Base-by-base conservation (phyloP, 2,888 invertebrate genomes). In the Eubasilissa splendida region DNA sequence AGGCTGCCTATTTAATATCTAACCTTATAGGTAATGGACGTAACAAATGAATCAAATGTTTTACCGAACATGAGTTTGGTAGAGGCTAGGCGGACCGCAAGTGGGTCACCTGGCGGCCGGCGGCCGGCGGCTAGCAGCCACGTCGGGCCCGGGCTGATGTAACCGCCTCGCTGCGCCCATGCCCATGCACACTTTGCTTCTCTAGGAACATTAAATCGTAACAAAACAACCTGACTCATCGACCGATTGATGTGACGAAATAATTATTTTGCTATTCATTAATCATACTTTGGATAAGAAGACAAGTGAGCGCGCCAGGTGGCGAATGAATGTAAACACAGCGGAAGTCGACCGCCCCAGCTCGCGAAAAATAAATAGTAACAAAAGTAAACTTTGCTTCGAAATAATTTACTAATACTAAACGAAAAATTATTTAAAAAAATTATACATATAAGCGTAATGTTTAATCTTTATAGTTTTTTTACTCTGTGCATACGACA, bases 401-500 rank as follows among this genome's bases (percentile, higher is more conserved):
- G 70, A 76, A 80, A 80, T 80, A 80, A 80, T 76, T 80, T 80
- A 80, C 76, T 80, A 80, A 68, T 53, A 59, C 80, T 80, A 80
- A 66, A 80, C 73, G 63, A 73, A 80, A 80, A 50, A 52, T 60
- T 50, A 63, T 22, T 42, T 73, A 71, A 78, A 78, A 73, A 50
- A 66, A 80, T 63, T 78, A 78, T 73, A 78, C 60, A 78, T 73
- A 78, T 80, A 80, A 80, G 80, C 80, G 80, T 80, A 80, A 73
- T 68, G 66, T 80, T 80, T 78, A 78, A 75, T 76, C 65, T 63
- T 77, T 68, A 80, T 80, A 80, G 58, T 73, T 76, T 76, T 77
- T 79, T 80, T 80, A 79, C 68, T 80, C 80, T 80, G 80, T 80
- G 80, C 80, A 42, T 75, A 76, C 76, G 80, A 80, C 80, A 70